Conservation (phyloP, 1,140 invertebrate genomes). For the Drosophila equinoxialis region DNA sequence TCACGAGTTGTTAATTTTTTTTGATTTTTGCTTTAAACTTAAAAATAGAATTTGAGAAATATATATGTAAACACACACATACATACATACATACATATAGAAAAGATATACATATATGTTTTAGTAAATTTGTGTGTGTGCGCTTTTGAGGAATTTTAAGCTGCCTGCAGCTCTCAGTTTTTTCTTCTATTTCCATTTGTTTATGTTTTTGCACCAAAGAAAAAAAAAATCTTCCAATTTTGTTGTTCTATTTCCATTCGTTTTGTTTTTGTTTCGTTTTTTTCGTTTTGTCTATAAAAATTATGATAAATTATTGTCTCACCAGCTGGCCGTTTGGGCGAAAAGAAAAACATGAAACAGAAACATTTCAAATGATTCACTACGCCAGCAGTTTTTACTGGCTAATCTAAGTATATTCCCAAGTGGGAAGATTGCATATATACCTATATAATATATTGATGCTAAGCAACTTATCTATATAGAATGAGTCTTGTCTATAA, state of each 20-base stretch:
- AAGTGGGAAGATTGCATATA: constrained; percentile 7
- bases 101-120: constrained; percentile 11
- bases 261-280: constrained; percentile 28
- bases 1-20: constrained; percentile 55
- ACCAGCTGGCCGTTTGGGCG: constrained; percentile 36
- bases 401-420: constrained; percentile 32
- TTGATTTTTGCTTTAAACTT: constrained; percentile 20
- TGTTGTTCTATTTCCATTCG: constrained; percentile 16
- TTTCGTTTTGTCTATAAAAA: constrained; percentile 44
- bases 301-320: constrained; percentile 55
- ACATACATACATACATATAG: neutral
- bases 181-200: constrained; percentile 33
- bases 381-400: constrained; percentile 2
- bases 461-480: neutral
- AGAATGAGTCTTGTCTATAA: constrained; percentile 10
- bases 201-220: constrained; percentile 13
- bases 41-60: constrained; percentile 39
- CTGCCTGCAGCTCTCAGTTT: constrained; percentile 38
- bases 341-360: constrained; percentile 9
- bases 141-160: constrained; percentile 46
- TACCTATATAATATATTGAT: neutral
- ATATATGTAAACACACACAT: neutral
- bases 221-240: constrained; percentile 10
- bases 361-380: constrained; percentile 31
- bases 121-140: constrained; percentile 31